These are phyloP conservation scores for Entelurus aequoreus DNA, from an alignment of 2,113 vertebrate genomes.

Conservation along the genomic window DNA sequence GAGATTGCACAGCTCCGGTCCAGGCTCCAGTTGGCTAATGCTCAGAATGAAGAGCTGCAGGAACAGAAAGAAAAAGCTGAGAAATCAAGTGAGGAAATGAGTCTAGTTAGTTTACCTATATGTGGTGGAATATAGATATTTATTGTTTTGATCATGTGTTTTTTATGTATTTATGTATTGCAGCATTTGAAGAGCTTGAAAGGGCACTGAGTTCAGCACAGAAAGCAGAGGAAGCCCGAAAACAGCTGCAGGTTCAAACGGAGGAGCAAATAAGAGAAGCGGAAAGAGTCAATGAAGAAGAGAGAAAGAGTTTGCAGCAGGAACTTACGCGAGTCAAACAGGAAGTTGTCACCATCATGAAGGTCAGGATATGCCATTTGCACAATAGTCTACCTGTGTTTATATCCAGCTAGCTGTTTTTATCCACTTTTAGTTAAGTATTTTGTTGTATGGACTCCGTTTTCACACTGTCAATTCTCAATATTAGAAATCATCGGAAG, in stretches of 20 bases:
- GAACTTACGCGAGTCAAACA: conserved; percentile 87
- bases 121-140: background rate
- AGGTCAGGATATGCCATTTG: conserved; percentile 70
- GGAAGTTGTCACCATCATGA: conserved; percentile 85
- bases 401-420: background rate
- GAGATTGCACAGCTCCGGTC: conserved; percentile 84
- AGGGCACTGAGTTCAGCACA: conserved; percentile 82
- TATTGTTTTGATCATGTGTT: background rate
- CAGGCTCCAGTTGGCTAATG: conserved; percentile 76
- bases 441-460: background rate
- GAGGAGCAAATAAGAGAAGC: conserved; percentile 83
- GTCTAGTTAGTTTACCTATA: background rate
- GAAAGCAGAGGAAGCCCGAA: conserved; percentile 84
- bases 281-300: conserved; percentile 82
- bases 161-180: background rate
- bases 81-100: conserved; percentile 79
- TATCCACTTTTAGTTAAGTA: background rate
- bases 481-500: conserved; percentile 84
- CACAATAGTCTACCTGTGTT: background rate
- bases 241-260: conserved; percentile 85
- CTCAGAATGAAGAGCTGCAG: conserved; percentile 82
- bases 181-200: conserved; percentile 96
- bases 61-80: conserved; percentile 95
- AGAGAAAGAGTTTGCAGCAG: conserved; percentile 82
- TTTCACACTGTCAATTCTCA: conserved; percentile 2